Conservation (phyloP, 2,797 vertebrate species). For the Sebastes steindachneri region DNA sequence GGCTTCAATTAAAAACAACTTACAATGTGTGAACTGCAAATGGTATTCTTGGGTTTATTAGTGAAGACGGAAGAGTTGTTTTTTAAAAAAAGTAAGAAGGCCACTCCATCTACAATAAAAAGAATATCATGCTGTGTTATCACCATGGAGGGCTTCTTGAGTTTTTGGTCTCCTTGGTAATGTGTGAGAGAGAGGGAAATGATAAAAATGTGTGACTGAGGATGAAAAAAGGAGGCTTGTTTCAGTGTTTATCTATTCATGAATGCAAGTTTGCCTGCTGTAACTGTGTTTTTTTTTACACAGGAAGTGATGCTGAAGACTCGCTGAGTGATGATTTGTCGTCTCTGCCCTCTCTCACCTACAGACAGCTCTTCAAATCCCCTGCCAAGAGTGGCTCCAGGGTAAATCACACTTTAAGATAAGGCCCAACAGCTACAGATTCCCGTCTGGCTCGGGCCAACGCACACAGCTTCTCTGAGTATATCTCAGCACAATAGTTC, state of each 20-base stretch:
- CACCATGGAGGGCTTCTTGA: conserved; percentile 51
- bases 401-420: conserved; percentile 69
- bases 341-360: conserved; percentile 27
- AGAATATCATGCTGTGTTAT: conserved; percentile 43
- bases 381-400: conserved; percentile 51
- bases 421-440: conserved; percentile 44
- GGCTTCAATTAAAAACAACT: conserved; percentile 45
- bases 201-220: conserved; percentile 10
- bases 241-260: conserved; percentile 36
- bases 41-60: conserved; percentile 53
- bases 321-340: conserved; percentile 46
- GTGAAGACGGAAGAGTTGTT: conserved; percentile 28
- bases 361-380: conserved; percentile 52
- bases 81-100: conserved; percentile 33
- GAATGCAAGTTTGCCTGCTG: conserved; percentile 15
- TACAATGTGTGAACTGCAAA: conserved; percentile 48
- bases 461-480: conserved; percentile 22
- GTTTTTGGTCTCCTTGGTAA: conserved; percentile 62
- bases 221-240: neutral
- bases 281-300: neutral
- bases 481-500: conserved; percentile 45
- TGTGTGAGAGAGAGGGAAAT: neutral
- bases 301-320: conserved; percentile 47
- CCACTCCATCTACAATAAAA: conserved; percentile 42
- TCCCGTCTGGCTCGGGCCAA: conserved; percentile 14